Conservation (phyloP, 2,113 vertebrate species). For the Asarcornis scutulata region DNA sequence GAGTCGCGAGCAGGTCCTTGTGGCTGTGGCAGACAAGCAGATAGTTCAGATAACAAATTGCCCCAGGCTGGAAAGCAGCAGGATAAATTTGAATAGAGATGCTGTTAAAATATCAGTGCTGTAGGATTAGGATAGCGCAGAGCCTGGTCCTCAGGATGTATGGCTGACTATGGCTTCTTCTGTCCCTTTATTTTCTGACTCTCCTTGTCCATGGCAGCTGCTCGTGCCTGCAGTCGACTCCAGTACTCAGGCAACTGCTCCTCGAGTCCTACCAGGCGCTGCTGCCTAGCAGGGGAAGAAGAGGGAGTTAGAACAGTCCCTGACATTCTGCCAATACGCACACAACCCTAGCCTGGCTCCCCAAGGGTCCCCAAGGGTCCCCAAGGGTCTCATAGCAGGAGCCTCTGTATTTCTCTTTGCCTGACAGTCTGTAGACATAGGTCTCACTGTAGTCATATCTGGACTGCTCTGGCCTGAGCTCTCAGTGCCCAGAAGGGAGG, state of each 20-base stretch:
- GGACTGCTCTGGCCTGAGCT: neutral
- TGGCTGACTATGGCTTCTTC: constrained; percentile 1
- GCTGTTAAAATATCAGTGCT: neutral
- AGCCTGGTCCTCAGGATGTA: neutral
- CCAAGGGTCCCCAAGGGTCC: neutral
- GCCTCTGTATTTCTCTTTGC: neutral
- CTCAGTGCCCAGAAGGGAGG: neutral
- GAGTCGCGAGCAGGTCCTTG: neutral
- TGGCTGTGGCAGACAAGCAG: neutral
- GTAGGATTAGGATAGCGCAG: neutral
- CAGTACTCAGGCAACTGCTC: constrained; percentile 40
- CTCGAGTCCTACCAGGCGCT: neutral
- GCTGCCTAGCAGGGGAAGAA: neutral
- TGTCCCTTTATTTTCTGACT: neutral
- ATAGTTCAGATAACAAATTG: neutral
- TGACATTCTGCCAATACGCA: neutral
- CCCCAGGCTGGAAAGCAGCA: neutral
- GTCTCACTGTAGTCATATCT: neutral
- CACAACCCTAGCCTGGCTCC: neutral
- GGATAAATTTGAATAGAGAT: neutral
- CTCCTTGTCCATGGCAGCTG: constrained; percentile 19
- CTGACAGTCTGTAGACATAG: neutral
- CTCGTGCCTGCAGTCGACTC: constrained; percentile 9
- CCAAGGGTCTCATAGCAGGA: neutral
- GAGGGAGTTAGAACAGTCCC: neutral